phyloP scores from a whole-genome alignment of 2,888 invertebrate genomes.

The Desoria tigrina region DNA sequence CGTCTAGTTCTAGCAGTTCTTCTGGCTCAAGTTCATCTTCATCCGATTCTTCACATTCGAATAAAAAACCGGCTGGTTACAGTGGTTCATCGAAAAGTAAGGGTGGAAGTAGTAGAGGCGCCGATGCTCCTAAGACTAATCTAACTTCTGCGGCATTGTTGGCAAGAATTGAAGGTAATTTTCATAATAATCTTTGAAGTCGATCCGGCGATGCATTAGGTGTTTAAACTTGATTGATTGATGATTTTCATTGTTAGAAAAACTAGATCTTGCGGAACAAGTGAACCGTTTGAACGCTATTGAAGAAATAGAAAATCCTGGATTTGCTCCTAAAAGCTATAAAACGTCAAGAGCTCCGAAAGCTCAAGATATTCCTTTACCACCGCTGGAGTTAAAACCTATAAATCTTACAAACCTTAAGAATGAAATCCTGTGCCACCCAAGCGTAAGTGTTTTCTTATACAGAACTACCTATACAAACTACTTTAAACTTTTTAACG shows the following conservation, averaged over 20 bases:
- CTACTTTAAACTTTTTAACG: background rate
- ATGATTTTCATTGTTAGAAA: conserved; percentile 35
- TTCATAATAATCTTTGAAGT: background rate
- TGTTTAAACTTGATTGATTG: background rate
- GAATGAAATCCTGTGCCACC: conserved; percentile 51
- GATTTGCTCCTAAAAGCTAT: conserved; percentile 49
- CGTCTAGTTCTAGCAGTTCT: conserved; percentile 30
- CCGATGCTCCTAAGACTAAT: background rate
- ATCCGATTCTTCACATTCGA: conserved; percentile 17
- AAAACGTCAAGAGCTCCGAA: conserved; percentile 38
- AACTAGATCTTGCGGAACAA: conserved; percentile 48
- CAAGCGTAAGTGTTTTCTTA: conserved; percentile 45
- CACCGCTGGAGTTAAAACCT: conserved; percentile 50
- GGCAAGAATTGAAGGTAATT: conserved; percentile 50
- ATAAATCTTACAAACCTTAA: conserved; percentile 46
- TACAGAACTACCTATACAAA: no score
- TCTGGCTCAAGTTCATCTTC: conserved; percentile 23
- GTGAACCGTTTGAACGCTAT: conserved; percentile 47
- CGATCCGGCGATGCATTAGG: background rate
- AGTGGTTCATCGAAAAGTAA: background rate
- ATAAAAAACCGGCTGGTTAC: conserved; percentile 4
- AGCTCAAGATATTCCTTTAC: conserved; percentile 51
- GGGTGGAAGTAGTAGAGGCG: background rate
- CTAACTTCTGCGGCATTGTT: conserved; percentile 34
- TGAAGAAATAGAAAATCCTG: conserved; percentile 49